These are phyloP conservation scores for Gallinago media DNA, from an alignment of 2,113 vertebrate species.

Conservation along the genomic window DNA sequence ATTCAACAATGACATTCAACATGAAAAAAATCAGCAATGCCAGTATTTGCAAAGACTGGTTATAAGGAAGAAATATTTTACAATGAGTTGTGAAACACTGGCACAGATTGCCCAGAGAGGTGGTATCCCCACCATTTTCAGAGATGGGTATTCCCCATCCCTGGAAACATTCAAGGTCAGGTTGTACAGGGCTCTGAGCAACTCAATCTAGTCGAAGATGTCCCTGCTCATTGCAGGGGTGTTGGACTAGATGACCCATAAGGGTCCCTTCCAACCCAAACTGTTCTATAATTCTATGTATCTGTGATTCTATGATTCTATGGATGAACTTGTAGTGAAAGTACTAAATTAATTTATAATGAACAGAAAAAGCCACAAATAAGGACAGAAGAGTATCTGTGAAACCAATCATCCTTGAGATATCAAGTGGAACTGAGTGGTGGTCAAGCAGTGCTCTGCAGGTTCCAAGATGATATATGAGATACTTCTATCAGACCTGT, in stretches of 20 bases:
- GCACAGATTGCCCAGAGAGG: background rate
- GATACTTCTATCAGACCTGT: background rate
- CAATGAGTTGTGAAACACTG: background rate
- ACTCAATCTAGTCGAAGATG: background rate
- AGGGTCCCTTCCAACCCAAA: background rate
- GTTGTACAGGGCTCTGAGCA: background rate
- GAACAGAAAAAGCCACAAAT: background rate
- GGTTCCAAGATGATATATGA: background rate
- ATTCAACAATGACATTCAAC: background rate
- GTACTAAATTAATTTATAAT: background rate
- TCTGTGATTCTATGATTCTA: background rate
- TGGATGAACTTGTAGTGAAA: background rate
- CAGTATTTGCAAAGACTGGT: background rate
- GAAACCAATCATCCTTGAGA: background rate
- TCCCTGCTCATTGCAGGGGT: background rate
- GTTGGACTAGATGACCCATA: background rate
- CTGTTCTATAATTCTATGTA: background rate
- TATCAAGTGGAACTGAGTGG: background rate
- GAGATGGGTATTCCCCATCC: no score
- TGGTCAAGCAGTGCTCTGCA: background rate
- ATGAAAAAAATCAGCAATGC: background rate
- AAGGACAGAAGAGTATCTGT: background rate
- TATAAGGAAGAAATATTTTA: background rate
- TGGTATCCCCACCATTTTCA: background rate
- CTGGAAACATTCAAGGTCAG: background rate